Base-by-base conservation (phyloP, 2,888 invertebrate species). In the Andrena camellia region DNA sequence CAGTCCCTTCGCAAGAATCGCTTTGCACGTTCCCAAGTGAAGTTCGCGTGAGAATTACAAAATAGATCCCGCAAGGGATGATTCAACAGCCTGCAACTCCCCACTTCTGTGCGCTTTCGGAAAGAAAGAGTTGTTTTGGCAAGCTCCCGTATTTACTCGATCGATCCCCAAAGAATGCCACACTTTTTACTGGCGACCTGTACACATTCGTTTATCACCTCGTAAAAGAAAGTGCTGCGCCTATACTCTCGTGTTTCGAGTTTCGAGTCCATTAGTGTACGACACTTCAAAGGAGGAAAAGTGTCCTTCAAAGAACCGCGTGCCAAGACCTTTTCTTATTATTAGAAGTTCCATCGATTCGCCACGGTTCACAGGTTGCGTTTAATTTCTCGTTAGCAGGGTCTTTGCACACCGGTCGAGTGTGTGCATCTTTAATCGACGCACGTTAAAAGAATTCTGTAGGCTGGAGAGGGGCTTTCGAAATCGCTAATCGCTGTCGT, bases 321-420 rank as follows among this genome's bases (percentile, higher is more conserved):
- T 59, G 62, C 59, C 80, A 67, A 75, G 82, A 83, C 81, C 83
- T 81, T 78, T 60, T 52, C 72, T 67, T 83, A 83, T 81, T 76
- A 83, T 83, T 83, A 83, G 80, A 72, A 76, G 72, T 81, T 68
- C 71, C 63, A 83, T 83, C 76, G 80, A 80, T 80, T 67, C 26
- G 23, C 3, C 70, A 48, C 57, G 81, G 71, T 60, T 81, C 76
- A 60, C 48, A 8, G 59, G 76, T 69, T 72, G 23, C 26, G 81
- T 76, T 83, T 60, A 76, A 83, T 72, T 54, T 72, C 62, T 64
- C 76, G 64, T 69, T 64, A 72, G 5, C 69, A 35, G 64, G 64
- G 64, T 76, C 76, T 73, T 64, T 64, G 63, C 52, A 68, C 79
- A 64, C 60, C 33, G 13, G 52, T 48, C 20, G 26, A 63, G 42